Conservation (phyloP, 2,797 vertebrate species). For the Mormyrops boulengeri region DNA sequence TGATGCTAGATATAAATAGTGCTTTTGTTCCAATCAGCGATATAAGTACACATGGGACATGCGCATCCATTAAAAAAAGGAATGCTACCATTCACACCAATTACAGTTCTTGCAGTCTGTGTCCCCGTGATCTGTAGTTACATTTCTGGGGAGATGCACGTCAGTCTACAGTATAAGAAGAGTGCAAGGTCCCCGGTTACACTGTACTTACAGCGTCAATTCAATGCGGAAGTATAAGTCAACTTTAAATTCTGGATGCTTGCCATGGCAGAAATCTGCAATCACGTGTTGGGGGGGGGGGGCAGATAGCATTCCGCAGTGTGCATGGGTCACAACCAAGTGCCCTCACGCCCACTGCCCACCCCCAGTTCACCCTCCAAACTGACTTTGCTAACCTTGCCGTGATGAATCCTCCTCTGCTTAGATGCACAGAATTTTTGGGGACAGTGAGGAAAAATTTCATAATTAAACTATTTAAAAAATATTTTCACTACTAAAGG, state of each 20-base stretch:
- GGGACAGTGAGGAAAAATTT: background rate
- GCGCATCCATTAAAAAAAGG: background rate
- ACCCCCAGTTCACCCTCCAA: background rate
- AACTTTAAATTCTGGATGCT: background rate
- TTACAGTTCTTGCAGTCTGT: background rate
- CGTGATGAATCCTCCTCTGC: background rate
- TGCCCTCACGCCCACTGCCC: background rate
- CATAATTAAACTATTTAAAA: background rate
- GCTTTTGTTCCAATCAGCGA: background rate
- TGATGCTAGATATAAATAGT: background rate
- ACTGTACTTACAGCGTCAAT: background rate
- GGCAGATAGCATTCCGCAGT: constrained; percentile 13
- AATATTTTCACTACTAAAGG: background rate
- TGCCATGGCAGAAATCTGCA: constrained; percentile 15
- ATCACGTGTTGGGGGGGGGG: background rate
- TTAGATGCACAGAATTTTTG: background rate
- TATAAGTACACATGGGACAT: background rate
- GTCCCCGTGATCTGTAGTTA: background rate
- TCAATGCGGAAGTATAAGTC: background rate
- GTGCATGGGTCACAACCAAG: background rate
- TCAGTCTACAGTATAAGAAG: background rate
- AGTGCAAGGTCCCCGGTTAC: background rate
- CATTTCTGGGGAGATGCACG: background rate
- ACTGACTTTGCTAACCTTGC: background rate
- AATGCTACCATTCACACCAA: background rate